Base-by-base conservation (phyloP, 2,797 vertebrate genomes). In the Pterois miles region DNA sequence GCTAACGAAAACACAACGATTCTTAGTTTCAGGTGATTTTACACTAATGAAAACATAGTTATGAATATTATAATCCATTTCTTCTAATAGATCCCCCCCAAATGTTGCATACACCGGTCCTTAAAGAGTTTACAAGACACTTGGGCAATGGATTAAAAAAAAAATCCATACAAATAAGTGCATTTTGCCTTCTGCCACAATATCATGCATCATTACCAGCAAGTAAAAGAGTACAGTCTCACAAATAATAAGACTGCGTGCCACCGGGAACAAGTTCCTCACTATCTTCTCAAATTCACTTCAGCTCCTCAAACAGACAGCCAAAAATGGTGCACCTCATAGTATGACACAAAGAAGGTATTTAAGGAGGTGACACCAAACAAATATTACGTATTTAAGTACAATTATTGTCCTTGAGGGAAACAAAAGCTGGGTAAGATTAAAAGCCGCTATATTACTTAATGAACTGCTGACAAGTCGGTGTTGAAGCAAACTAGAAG, bases 401-500 rank as follows among this genome's bases (percentile, higher is more conserved):
- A 9, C 62, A 74, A 71, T 25, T 6, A 12, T 4, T 33, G 20
- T 29, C 38, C 22, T 64, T 48, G 46, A 68, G 40, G 29, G 23
- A 43, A 56, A 59, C 13, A 48, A 52, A 60, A 58, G 23, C 54
- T 46, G 36, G 12, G 22, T 34, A 23, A 25, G 56, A 43, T 36
- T 25, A 66, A 54, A 64, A 52, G 27, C 1, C 36, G 50, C 36
- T 57, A 22, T 48, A 43, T 65, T 20, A 16, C 53, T 50, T 60
- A 65, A 81, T 74, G 8, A 81, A 75, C 31, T 25, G 38, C 31
- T 69, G 78, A 53, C 2, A 62, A 25, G 65, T 48, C 18, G 2
- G 8, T 18, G 20, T 22, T n/a, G 12, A 38, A 40, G 20, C 29
- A 50, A 50, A 34, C 18, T 29, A 25, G 43, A 38, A 50, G 23